Base-by-base conservation (phyloP, 2,113 vertebrate species). In the Okapia johnstoni region DNA sequence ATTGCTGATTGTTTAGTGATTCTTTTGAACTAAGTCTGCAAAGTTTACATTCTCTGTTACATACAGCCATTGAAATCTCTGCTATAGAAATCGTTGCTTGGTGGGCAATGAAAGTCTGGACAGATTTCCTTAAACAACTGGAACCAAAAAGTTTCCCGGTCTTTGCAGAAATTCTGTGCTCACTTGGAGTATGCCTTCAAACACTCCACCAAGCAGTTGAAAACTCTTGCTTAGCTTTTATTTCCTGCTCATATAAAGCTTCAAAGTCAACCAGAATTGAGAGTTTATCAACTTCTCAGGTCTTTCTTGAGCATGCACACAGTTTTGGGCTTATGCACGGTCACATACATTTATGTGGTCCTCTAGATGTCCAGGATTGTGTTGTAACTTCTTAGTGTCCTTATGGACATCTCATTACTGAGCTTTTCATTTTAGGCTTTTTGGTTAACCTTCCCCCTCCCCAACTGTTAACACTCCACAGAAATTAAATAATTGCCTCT, bases 401-500 rank as follows among this genome's bases (percentile, higher is more conserved):
- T 23, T 33, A 40, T 4, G 12, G 26, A 9, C 12, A 54, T 85
- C 43, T 79, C 7, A 85, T 33, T 58, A n/a, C 36, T 13, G n/a
- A 52, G 14, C 10, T 54, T 57, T 85, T 43, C 28, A 13, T 86
- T 52, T 88, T 80, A 94, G 80, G 5, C 33, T 17, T 91, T 61
- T 79, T 12, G 13, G 28, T 93, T 50, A 76, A 2, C 16, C 7
- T 58, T 63, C 26, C 66, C 36, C 36, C 1, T 16, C 16, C 28
- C 21, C 26, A 84, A 12, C 28, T 54, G 5, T 92, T 84, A 54
- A 54, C 54, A 85, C 25, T 17, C 19, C 57, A 52, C 16, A 90
- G 40, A 84, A 61, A 23, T 50, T n/a, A 87, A 84, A 66, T 36
- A 94, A 33, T 55, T 73, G 14, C 23, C n/a, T 95, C 13, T 86